Evolutionary conservation across 2,888 invertebrate species (phyloP).

Genomic region (Patella pellucida): DNA sequence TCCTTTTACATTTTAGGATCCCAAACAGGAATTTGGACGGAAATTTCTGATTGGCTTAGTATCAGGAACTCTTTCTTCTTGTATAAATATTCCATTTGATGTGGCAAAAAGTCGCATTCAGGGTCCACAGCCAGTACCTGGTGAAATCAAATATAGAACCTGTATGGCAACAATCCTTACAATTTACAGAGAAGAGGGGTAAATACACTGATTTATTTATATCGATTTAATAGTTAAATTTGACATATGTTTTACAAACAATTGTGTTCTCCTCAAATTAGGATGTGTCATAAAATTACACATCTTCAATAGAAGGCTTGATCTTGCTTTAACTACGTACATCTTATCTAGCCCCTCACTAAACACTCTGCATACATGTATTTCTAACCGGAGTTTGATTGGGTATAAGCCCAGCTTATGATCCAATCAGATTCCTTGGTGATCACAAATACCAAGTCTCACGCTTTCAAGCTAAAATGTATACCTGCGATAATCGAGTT

Average conservation of each 20-base stretch:
- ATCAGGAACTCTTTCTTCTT: constrained; percentile 88
- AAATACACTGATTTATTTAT: constrained; percentile 58
- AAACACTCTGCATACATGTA: no score
- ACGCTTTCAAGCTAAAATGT: no score
- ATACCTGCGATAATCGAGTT: no score
- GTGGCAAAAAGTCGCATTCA: constrained; percentile 96
- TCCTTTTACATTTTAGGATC: constrained; percentile 50
- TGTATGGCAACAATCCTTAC: constrained; percentile 81
- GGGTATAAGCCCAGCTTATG: no score
- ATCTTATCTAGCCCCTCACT: no score
- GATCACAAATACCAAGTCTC: no score
- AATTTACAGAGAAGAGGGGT: constrained; percentile 92
- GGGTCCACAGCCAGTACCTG: constrained; percentile 85
- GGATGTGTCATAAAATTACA: no score
- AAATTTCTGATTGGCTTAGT: constrained; percentile 84
- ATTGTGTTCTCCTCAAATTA: no score
- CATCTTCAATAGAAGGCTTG: no score
- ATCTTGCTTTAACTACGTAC: no score
- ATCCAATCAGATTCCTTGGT: no score
- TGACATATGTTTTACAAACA: neutral
- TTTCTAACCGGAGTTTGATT: no score
- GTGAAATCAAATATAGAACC: constrained; percentile 82
- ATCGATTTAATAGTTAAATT: neutral
- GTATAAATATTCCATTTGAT: constrained; percentile 94
- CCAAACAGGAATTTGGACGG: constrained; percentile 60